Base-by-base conservation (phyloP, 1,140 invertebrate species). In the Lordiphosa clarofinis region DNA sequence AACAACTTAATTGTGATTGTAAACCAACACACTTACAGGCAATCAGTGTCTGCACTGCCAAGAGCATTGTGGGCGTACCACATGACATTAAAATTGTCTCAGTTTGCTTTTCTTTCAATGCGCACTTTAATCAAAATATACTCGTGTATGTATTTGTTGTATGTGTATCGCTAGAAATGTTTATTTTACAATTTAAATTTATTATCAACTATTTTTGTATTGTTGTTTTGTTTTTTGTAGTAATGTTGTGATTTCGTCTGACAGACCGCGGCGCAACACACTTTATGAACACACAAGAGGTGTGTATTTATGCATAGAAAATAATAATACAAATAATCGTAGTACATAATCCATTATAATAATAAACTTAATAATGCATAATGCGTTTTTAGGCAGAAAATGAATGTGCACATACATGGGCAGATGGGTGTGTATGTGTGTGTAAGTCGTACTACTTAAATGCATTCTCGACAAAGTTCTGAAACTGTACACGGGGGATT, bases 271-370 rank as follows among this genome's bases (percentile, higher is more conserved):
- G 62, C 59, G 72, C 72, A 82, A 82, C 61, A 82, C 61, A 49
- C 72, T 72, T 57, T 49, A 58, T 81, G 76, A 81, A 82, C 76
- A 82, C 76, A 81, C 56, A 68, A 50, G 52, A 35, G 66, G 36
- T 31, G 37, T 36, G 48, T 53, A 49, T 76, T 72, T 75, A 73
- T 79, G 76, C 62, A 68, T 82, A 82, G 56, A 68, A 82, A 81
- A 76, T 76, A 76, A 76, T 75, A 81, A 76, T 82, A 81, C 72
- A 82, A 75, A 82, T 82, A 64, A 82, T 67, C 55, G 64, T 64
- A 64, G 64, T 46, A 28, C 9, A 39, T 65, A 55, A 79, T 31
- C 28, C 35, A 56, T 66, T 66, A 63, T 57, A 81, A 52, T 76
- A 66, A 59, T 57, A 63, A 78, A 78, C 63, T 66, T 79, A 67